A percentile compares a stretch with the other conserved stretches of the same genome.
Evolutionary conservation across 2,113 vertebrate species (phyloP).

Genomic region (Gyps fulvus): DNA sequence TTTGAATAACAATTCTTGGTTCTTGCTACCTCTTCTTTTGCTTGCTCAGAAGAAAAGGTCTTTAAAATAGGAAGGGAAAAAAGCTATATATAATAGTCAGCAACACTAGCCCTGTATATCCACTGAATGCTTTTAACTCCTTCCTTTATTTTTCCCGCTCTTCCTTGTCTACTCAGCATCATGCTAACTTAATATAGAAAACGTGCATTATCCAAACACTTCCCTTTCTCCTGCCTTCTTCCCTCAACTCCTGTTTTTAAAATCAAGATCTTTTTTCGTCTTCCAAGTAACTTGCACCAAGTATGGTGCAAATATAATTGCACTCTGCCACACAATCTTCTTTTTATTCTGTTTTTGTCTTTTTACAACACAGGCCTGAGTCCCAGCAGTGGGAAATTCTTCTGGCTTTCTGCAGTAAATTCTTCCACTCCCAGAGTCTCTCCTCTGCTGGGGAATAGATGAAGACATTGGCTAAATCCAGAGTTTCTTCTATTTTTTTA

Average conservation of each 20-base stretch:
- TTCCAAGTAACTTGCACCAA: background rate
- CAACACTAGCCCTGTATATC: background rate
- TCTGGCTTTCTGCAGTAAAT: background rate
- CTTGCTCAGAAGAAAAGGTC: background rate
- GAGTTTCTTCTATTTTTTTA: background rate
- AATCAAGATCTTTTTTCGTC: background rate
- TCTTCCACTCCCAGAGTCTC: background rate
- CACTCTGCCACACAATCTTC: background rate
- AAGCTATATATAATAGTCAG: background rate
- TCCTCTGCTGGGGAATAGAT: background rate
- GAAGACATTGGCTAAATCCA: background rate
- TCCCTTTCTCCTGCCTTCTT: background rate
- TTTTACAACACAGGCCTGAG: background rate
- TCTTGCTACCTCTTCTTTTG: background rate
- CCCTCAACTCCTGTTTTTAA: background rate
- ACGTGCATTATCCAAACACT: background rate
- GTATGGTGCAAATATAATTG: background rate
- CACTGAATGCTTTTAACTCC: background rate
- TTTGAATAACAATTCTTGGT: background rate
- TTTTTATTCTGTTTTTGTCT: background rate
- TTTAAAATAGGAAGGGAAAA: background rate
- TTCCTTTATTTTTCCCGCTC: background rate
- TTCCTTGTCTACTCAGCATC: background rate
- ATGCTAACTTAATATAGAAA: background rate
- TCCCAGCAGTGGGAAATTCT: background rate